Percentiles rank a stretch among this genome's conserved stretches.
Evolutionary conservation across 2,797 vertebrate genomes (phyloP).

Genomic region (Hapalemur alaotrensis): DNA sequence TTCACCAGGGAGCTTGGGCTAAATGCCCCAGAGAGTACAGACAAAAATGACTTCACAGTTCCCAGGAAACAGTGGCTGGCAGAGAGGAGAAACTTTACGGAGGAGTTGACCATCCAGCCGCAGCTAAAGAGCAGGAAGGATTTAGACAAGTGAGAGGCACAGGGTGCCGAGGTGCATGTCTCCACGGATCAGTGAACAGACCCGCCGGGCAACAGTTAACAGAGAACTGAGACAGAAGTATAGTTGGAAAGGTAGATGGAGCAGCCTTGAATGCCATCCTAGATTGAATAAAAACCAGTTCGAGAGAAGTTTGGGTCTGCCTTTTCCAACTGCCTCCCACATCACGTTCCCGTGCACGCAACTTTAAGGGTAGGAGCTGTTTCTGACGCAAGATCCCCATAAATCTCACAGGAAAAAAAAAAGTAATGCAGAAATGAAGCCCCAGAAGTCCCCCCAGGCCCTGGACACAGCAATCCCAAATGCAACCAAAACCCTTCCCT

Average conservation of each 20-base stretch:
- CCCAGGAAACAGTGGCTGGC: not conserved
- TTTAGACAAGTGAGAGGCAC: not conserved
- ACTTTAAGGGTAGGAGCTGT: not conserved
- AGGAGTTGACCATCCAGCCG: not conserved
- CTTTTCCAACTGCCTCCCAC: not conserved
- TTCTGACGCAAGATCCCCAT: not conserved
- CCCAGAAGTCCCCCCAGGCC: not conserved
- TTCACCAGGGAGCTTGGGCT: not conserved
- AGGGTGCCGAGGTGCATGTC: not conserved
- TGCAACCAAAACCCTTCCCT: not conserved
- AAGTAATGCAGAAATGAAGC: not conserved
- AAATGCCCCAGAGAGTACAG: not conserved
- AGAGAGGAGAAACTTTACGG: not conserved
- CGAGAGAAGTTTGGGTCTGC: not conserved
- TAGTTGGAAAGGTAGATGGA: not conserved
- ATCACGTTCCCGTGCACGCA: not conserved
- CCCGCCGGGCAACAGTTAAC: not conserved
- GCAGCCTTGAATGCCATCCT: not conserved
- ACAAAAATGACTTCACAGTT: not conserved
- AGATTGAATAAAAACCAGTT: not conserved
- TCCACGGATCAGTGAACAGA: not conserved
- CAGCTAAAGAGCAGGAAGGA: not conserved
- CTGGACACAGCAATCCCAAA: not conserved
- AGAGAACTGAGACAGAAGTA: not conserved
- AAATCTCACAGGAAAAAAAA: not conserved